Conservation (phyloP, 2,113 vertebrate genomes). For the Albula goreensis region DNA sequence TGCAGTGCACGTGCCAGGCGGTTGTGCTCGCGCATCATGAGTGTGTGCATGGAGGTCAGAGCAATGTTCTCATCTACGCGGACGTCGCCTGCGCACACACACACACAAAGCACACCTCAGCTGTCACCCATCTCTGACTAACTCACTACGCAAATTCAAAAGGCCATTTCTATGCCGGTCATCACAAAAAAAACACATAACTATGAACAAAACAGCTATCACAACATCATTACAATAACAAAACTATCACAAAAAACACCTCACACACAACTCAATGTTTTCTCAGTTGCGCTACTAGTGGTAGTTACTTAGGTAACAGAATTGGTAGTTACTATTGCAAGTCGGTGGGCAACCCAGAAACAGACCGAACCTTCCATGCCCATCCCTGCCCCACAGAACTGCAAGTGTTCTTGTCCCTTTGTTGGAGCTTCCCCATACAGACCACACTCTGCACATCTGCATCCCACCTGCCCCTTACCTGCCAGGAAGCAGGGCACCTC, state of each 20-base stretch:
- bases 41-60: slow-evolving; percentile 67
- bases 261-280: no score
- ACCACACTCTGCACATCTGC: neutral
- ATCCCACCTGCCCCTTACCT: slow-evolving; percentile 51
- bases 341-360: no score
- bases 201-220: no score
- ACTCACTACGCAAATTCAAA: neutral
- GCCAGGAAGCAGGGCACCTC: slow-evolving; percentile 72
- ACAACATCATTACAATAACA: no score
- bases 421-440: neutral
- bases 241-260: no score
- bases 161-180: no score
- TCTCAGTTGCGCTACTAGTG: no score
- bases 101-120: neutral
- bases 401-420: neutral
- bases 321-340: no score
- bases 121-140: neutral
- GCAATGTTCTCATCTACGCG: slow-evolving; percentile 71
- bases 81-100: slow-evolving; percentile 57
- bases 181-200: no score
- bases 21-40: slow-evolving; percentile 77
- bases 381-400: no score
- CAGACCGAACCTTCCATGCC: no score
- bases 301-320: no score
- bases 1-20: slow-evolving; percentile 66